phyloP scores from a whole-genome alignment of 2,113 vertebrate species.

The Bubalus kerabau region DNA sequence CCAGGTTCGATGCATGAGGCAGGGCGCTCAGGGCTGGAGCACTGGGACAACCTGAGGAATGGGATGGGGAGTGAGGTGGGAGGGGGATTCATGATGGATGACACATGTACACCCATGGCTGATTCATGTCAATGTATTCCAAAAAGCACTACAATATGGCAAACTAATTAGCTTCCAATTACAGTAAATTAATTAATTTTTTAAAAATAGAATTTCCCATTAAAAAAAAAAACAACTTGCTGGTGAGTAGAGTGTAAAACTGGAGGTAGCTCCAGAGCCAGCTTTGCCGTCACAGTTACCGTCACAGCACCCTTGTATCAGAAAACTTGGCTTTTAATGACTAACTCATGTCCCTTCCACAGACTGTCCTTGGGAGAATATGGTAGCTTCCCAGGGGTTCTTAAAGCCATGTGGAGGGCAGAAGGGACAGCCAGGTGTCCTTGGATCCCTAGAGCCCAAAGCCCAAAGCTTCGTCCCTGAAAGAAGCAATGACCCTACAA shows the following conservation, averaged over 20 bases:
- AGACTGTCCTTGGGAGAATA: background rate
- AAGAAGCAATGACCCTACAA: background rate
- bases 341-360: background rate
- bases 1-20: too few species aligned
- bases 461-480: background rate
- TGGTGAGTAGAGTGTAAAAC: background rate
- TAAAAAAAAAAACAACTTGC: background rate
- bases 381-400: background rate
- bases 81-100: too few species aligned
- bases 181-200: too few species aligned
- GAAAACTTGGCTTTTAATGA: background rate
- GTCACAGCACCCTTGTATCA: background rate
- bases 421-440: background rate
- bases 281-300: rapidly evolving
- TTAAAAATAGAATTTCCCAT: too few species aligned
- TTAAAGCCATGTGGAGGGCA: background rate
- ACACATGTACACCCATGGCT: too few species aligned
- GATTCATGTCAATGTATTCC: too few species aligned
- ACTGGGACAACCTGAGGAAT: too few species aligned
- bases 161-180: too few species aligned
- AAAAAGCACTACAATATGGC: too few species aligned
- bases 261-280: background rate
- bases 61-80: too few species aligned
- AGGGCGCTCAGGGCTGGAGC: too few species aligned
- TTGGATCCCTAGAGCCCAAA: background rate